Evolutionary conservation across 2,888 invertebrate species (phyloP), one percentile per base, ranked within the genome.

Genomic region (Agrochola lota): DNA sequence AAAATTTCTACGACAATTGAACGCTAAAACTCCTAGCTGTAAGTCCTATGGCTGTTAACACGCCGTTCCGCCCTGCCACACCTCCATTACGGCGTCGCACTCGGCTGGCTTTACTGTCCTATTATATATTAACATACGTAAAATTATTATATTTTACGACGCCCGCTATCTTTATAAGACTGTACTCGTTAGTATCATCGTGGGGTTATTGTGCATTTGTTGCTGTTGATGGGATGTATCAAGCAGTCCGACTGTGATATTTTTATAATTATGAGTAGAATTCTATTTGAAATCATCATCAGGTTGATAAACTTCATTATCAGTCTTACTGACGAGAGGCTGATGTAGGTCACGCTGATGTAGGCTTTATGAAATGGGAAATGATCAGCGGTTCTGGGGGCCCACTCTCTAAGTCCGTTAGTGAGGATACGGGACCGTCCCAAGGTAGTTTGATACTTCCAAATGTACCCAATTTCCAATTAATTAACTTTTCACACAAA

Each of bases 81-180:
- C 91, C 88, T 91, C 94, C 94, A 95, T 95, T 94, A 95, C 93
- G 85, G 87, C 89, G 88, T 93, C 89, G 85, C 88, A 96, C 92
- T 95, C 92, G 92, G 95, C 86, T 94, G 95, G 87, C 82, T 94
- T 92, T 93, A 93, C 94, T 94, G 94, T 95, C 94, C 95, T 94
- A 95, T 95, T 95, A 94, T 94, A 95, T 94, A 94, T 94, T 92
- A 88, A 88, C 89, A 89, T 89, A 89, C 85, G 88, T 88, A 87
- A 87, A 83, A 88, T 88, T 88, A 88, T 89, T 85, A 88, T 84
- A 85, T 88, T 88, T 89, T 87, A 88, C 75, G 85, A 80, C 78
- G 80, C 73, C 72, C 71, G 80, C 84, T 84, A 86, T 84, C 89
- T 88, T 84, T 85, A 74, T 86, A 79, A 88, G 82, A 86, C 84